Base-by-base conservation (phyloP, 2,797 vertebrate species). In the Tauraco hartlaubi region DNA sequence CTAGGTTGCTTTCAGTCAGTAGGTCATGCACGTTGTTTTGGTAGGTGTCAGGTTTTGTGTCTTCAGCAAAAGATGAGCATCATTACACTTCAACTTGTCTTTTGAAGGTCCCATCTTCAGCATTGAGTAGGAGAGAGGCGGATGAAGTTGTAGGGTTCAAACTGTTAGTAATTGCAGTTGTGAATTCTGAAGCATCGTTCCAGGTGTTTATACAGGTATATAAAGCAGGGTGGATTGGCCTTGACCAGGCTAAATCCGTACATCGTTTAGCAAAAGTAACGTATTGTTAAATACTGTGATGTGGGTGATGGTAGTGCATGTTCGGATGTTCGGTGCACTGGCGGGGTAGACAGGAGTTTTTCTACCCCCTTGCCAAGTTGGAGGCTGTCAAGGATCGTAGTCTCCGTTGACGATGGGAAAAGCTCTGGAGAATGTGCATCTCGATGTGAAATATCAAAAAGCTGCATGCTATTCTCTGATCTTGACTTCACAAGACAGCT, bases 401-500 rank as follows among this genome's bases (percentile, higher is more conserved):
- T 90, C 31, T 74, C 21, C 5, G 2, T 29, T 6, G n/a, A 39
- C 43, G 22, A 25, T 72, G 7, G 54, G 64, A 48, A 49, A 29
- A 92, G 88, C 87, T 96, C 79, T 79, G 81, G 87, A 87, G 78
- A 72, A 88, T 58, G 35, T 5, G 17, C 52, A 43, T 49, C 33
- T 29, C 1, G 0, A 90, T 11, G 29, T 13, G 55, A 95, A 95
- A 62, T 92, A 94, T 79, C 91, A 92, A 87, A 96, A 96, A 88
- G 31, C 52, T 76, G 63, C 17, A 11, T 71, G 71, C 55, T 75
- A 31, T 61, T 96, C 86, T 97, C 92, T 97, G 86, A 97, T 97
- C 94, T 84, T 97, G 73, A 96, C 88, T 96, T 88, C 72, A 95
- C 37, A 75, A 94, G 94, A 95, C 96, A 96, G 78, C 71, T 96